These are phyloP conservation scores for Archips xylosteana DNA, from an alignment of 2,888 invertebrate genomes.

Conservation along the genomic window DNA sequence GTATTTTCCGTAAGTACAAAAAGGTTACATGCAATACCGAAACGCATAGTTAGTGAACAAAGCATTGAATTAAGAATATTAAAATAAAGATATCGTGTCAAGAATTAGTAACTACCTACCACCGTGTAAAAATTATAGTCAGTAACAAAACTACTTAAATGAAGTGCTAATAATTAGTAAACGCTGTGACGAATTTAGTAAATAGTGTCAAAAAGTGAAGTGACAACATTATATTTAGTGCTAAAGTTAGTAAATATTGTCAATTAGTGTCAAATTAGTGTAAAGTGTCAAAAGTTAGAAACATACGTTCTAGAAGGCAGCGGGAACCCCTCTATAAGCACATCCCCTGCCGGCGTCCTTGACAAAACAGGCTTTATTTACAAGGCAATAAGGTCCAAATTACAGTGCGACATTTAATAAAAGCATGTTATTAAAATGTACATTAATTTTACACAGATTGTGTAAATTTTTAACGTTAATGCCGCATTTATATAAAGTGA, in stretches of 20 bases:
- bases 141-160: too few relatives aligned
- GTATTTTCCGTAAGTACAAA: too few relatives aligned
- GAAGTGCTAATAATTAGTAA: not conserved
- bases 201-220: conserved; percentile 4
- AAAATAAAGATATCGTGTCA: too few relatives aligned
- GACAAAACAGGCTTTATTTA: conserved; percentile 61
- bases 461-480: too few relatives aligned
- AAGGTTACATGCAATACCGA: too few relatives aligned
- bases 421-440: conserved; percentile 14
- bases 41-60: too few relatives aligned
- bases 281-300: conserved; percentile 45
- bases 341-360: conserved; percentile 82
- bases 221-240: not conserved
- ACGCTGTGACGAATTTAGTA: not conserved
- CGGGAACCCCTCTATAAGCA: conserved; percentile 77
- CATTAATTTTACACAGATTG: too few relatives aligned
- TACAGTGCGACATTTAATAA: conserved; percentile 26
- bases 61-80: too few relatives aligned
- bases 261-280: conserved; percentile 8
- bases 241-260: conserved; percentile 1
- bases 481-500: too few relatives aligned
- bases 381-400: conserved; percentile 50
- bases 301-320: conserved; percentile 75
- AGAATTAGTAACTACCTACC: too few relatives aligned
- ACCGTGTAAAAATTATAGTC: too few relatives aligned